Conservation (phyloP, 2,888 invertebrate species). For the Andrena dorsata region DNA sequence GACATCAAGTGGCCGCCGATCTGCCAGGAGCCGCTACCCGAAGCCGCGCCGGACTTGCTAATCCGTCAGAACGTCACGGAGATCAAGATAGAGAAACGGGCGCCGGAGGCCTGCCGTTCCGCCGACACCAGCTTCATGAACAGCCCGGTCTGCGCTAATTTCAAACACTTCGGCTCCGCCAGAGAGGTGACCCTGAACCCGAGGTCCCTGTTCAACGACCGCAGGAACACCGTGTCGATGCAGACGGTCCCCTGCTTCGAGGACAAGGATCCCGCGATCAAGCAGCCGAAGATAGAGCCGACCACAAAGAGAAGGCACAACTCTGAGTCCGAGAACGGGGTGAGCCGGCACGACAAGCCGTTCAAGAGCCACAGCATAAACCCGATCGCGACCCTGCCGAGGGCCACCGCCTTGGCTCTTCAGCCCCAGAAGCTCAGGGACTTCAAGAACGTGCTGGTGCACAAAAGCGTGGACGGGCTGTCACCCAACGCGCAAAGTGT, state of each 20-base stretch:
- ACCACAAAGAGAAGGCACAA: constrained; percentile 79
- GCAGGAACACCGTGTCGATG: constrained; percentile 82
- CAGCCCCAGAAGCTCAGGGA: constrained; percentile 76
- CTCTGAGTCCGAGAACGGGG: constrained; percentile 82
- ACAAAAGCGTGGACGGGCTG: constrained; percentile 78
- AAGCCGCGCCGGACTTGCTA: constrained; percentile 79
- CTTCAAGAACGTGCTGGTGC: constrained; percentile 77
- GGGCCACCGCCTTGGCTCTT: constrained; percentile 71
- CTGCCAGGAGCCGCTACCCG: constrained; percentile 81
- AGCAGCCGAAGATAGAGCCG: constrained; percentile 62
- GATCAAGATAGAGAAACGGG: constrained; percentile 81
- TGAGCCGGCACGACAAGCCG: constrained; percentile 73
- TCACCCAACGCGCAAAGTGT: constrained; percentile 78
- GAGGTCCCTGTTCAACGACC: constrained; percentile 79
- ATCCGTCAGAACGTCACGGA: constrained; percentile 81
- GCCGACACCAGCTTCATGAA: constrained; percentile 69
- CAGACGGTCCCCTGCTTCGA: constrained; percentile 81
- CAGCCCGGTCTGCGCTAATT: constrained; percentile 67
- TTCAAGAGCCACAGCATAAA: constrained; percentile 76
- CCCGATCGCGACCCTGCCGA: constrained; percentile 82
- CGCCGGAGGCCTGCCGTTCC: constrained; percentile 73
- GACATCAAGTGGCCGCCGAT: constrained; percentile 89
- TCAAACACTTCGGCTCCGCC: constrained; percentile 81
- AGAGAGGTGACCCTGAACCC: constrained; percentile 83
- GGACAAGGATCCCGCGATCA: constrained; percentile 67